phyloP scores from a whole-genome alignment of 2,888 invertebrate genomes.

The Polyommatus iphigenia region DNA sequence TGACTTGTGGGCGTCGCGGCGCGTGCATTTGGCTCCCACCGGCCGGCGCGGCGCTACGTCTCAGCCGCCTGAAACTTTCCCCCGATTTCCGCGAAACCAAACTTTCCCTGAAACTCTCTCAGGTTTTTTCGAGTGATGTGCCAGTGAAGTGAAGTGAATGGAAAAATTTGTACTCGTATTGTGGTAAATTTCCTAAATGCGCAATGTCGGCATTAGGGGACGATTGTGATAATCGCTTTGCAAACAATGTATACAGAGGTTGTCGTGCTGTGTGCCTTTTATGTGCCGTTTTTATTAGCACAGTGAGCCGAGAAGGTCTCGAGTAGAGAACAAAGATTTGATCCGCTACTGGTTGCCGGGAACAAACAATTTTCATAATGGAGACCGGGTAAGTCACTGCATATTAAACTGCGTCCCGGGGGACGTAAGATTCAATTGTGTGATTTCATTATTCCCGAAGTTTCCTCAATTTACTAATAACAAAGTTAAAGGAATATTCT shows the following conservation, averaged over 20 bases:
- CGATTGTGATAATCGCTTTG: conserved; percentile 70
- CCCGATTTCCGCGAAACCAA: conserved; percentile 40
- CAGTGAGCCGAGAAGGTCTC: conserved; percentile 58
- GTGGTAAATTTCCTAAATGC: conserved; percentile 72
- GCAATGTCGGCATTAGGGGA: conserved; percentile 73
- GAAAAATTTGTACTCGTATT: conserved; percentile 62
- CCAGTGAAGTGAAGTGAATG: conserved; percentile 35
- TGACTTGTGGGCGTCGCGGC: conserved; percentile 49
- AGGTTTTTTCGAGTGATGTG: not conserved
- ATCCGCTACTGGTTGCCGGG: conserved; percentile 49
- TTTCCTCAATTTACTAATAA: not conserved
- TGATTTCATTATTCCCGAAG: not conserved
- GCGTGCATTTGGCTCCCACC: conserved; percentile 61
- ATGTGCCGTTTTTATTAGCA: conserved; percentile 66
- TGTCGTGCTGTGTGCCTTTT: conserved; percentile 56
- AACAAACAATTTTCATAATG: conserved; percentile 53
- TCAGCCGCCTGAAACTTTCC: conserved; percentile 60
- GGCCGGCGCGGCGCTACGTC: conserved; percentile 58
- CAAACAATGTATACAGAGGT: conserved; percentile 68
- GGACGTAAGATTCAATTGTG: not conserved
- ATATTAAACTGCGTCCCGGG: not conserved
- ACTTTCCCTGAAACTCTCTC: not conserved
- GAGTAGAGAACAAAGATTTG: conserved; percentile 59
- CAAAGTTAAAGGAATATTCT: not conserved
- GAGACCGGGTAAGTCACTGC: conserved; percentile 59